phyloP scores from a whole-genome alignment of 2,888 invertebrate genomes.

The Gryllus longicercus region DNA sequence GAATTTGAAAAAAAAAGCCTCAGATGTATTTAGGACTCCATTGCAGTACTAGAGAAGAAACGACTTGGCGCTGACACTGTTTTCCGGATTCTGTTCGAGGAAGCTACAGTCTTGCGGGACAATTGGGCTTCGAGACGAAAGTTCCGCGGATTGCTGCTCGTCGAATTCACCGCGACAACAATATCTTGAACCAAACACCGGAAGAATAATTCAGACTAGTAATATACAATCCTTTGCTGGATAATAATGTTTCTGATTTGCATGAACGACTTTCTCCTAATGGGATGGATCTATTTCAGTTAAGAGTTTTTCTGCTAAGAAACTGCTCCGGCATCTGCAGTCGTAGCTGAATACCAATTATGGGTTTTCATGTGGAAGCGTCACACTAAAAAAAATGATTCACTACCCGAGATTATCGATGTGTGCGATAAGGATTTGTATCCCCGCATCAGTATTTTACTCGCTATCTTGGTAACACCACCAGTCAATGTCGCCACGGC shows the following conservation, averaged over 20 bases:
- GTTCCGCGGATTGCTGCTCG: not conserved
- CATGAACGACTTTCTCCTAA: not conserved
- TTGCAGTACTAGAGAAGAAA: not conserved
- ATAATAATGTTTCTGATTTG: not conserved
- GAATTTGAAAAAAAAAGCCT: not conserved
- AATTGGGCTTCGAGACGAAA: not conserved
- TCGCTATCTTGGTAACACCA: no score
- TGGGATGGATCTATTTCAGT: not conserved
- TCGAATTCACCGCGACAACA: not conserved
- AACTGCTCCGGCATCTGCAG: not conserved
- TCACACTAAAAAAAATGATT: not conserved
- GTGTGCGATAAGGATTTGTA: not conserved
- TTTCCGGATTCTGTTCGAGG: not conserved
- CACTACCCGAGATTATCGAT: not conserved
- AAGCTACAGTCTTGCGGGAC: not conserved
- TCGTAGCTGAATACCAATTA: not conserved
- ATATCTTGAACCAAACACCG: not conserved
- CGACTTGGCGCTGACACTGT: not conserved
- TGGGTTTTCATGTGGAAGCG: not conserved
- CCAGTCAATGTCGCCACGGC: no score
- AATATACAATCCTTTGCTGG: not conserved
- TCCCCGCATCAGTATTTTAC: not conserved
- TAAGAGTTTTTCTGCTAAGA: not conserved
- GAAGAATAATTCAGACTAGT: not conserved
- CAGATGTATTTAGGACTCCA: not conserved